A percentile compares a stretch with the other conserved stretches of the same genome.
These are phyloP conservation scores for Paratilapia polleni DNA, from an alignment of 2,113 vertebrate genomes.

Conservation along the genomic window DNA sequence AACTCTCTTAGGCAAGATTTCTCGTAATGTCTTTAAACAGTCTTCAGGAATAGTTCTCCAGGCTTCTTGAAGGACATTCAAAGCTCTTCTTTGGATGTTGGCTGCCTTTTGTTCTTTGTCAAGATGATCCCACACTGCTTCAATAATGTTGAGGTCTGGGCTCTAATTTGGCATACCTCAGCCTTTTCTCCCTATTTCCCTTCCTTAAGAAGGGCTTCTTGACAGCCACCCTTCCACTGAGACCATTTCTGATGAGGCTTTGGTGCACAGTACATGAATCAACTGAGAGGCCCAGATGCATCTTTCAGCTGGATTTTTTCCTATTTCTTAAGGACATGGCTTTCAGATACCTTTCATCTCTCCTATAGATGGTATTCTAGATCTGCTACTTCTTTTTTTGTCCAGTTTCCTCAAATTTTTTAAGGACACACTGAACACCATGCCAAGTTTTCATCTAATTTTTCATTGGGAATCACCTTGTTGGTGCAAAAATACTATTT, in stretches of 20 bases:
- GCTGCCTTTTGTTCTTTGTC: neutral
- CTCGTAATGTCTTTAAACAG: neutral
- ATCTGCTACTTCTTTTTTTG: neutral
- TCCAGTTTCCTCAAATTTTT: neutral
- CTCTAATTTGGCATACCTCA: neutral
- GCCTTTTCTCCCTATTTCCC: too few species aligned
- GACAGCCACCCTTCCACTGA: neutral
- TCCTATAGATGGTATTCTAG: neutral
- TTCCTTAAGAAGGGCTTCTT: neutral
- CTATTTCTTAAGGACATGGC: neutral
- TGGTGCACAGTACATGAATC: neutral
- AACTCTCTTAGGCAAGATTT: neutral
- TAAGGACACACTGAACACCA: neutral
- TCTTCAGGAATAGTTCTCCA: neutral
- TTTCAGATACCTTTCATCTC: neutral
- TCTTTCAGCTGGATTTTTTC: neutral
- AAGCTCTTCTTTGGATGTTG: neutral
- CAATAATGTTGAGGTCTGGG: neutral
- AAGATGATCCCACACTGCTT: neutral
- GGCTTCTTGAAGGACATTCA: slow-evolving; percentile 1
- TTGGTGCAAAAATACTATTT: neutral
- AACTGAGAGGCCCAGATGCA: neutral
- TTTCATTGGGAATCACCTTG: neutral
- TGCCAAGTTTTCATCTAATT: neutral
- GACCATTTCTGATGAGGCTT: neutral